Evolutionary conservation across 2,888 invertebrate genomes (phyloP), one percentile per base, ranked within the genome.

Genomic region (Cheilosia urbana): DNA sequence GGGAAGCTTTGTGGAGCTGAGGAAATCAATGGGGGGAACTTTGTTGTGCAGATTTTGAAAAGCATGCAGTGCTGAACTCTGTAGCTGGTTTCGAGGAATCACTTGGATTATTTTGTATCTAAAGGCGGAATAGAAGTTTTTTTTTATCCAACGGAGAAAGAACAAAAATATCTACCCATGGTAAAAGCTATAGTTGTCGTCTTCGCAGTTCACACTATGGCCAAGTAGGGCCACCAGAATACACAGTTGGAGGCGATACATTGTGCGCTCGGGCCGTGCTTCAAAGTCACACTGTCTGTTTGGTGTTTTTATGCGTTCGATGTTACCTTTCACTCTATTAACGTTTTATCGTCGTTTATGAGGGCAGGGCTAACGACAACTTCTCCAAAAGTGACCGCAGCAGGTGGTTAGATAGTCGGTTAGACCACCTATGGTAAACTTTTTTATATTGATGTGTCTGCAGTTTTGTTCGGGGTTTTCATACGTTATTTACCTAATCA

Each of bases 41-140:
- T 62, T 60, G 30, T 62, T 34, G 37, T 81, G 53, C 15, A 47
- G 53, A 5, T 47, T 37, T 27, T 80, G 53, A n/a, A 75, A 68
- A 7, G 53, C 40, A 2, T 45, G 9, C 13, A 84, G 51, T 6
- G 57, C 42, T 11, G 37, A 47, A 5, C 34, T 58, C 42, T 85
- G 85, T 2, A 21, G 21, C 2, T 2, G 53, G 21, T 47, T 81
- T 27, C 66, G 58, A 5, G 76, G 81, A 17, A 37, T 37, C 0
- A 72, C 76, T 72, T 85, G 57, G 0, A 85, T 47, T 66, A 85
- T 81, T 58, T 85, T 85, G 66, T 81, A 85, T 17, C 84, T 85
- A 17, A 15, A 34, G 21, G 1, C 7, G 1, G 5, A 11, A 7
- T 15, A 13, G 9, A 24, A 24, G 27, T 6, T 30, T 11, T 17